Evolutionary conservation across 2,797 vertebrate species (phyloP).

Genomic region (Lerista edwardsae): DNA sequence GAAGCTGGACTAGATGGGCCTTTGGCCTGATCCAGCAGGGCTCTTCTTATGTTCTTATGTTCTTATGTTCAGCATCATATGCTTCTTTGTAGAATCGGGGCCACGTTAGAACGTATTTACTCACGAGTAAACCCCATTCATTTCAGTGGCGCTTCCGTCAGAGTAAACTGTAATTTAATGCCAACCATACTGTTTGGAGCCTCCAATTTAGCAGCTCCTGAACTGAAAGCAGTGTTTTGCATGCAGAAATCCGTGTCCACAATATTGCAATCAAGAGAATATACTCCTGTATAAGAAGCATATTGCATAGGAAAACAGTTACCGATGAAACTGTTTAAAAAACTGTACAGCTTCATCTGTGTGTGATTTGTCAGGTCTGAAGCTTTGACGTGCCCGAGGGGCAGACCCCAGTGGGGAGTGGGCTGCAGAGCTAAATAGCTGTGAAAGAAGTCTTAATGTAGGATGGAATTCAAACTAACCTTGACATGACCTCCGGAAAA

Average conservation of each 20-base stretch:
- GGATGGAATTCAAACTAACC: slow-evolving; percentile 86
- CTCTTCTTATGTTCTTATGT: too few relatives aligned
- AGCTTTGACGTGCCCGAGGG: slow-evolving; percentile 85
- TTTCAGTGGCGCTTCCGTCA: background rate
- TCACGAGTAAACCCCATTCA: background rate
- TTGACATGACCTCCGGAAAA: slow-evolving; percentile 87
- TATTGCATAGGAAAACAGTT: slow-evolving; percentile 65
- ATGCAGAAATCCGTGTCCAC: slow-evolving; percentile 68
- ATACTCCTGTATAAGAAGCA: slow-evolving; percentile 57
- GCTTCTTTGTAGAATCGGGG: background rate
- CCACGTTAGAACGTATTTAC: background rate
- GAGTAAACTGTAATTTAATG: slow-evolving; percentile 50
- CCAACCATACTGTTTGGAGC: slow-evolving; percentile 43
- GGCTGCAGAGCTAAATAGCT: slow-evolving; percentile 85
- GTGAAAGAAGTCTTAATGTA: slow-evolving; percentile 88
- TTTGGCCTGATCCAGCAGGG: too few relatives aligned
- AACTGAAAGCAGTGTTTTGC: slow-evolving; percentile 64
- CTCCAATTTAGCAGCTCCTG: slow-evolving; percentile 58
- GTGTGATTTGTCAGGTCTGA: slow-evolving; percentile 87
- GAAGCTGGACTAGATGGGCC: too few relatives aligned
- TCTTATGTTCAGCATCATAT: too few relatives aligned
- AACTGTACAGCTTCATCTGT: slow-evolving; percentile 86
- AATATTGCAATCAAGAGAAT: slow-evolving; percentile 71
- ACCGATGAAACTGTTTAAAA: slow-evolving; percentile 82
- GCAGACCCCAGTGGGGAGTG: slow-evolving; percentile 84